These are phyloP conservation scores for Fregetta grallaria DNA, from an alignment of 2,113 vertebrate genomes.

Conservation along the genomic window DNA sequence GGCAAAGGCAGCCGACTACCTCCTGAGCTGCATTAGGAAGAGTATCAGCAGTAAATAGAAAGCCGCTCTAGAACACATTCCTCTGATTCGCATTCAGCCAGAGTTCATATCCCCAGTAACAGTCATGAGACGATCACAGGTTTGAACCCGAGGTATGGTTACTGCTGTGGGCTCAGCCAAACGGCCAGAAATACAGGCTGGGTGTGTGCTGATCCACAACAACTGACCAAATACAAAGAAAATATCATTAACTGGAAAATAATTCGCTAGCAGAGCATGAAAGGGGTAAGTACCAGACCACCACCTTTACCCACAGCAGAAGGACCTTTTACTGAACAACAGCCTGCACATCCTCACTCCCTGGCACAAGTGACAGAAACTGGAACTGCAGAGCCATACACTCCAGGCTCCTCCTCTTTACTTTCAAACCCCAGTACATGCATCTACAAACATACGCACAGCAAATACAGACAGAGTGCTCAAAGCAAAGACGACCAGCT, in stretches of 20 bases:
- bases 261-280: neutral
- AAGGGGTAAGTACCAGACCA: neutral
- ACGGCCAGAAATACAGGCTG: neutral
- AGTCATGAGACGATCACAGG: neutral
- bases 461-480: neutral
- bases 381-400: neutral
- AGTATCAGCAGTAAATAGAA: neutral
- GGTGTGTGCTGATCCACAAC: neutral
- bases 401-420: fast-evolving
- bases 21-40: neutral
- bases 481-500: neutral
- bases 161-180: neutral
- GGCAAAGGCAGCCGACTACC: neutral
- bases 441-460: neutral
- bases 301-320: neutral
- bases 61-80: neutral
- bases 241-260: neutral
- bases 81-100: neutral
- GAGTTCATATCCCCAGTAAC: neutral
- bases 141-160: neutral
- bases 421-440: neutral
- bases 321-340: neutral
- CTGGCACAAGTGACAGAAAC: neutral
- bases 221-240: neutral
- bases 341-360: neutral